Conservation (phyloP, 2,113 vertebrate genomes). For the Phoenicopterus ruber region DNA sequence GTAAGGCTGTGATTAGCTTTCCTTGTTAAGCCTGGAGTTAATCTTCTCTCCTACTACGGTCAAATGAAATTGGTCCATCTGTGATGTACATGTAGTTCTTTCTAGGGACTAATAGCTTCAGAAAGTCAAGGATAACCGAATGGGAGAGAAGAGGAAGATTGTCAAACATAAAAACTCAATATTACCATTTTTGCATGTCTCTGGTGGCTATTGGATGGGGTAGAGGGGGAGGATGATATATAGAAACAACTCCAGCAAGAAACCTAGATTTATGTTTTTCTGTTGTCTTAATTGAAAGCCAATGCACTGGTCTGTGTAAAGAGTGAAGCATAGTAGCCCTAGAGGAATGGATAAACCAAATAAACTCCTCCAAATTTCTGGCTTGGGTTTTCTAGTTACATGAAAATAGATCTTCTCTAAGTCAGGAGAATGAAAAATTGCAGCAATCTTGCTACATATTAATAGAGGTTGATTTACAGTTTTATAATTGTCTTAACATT, state of each 20-base stretch:
- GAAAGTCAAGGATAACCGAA: not conserved
- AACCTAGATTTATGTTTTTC: not conserved
- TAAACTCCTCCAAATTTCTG: not conserved
- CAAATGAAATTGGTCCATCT: not conserved
- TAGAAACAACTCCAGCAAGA: not conserved
- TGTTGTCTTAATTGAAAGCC: constrained; percentile 6
- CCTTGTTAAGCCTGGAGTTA: not conserved
- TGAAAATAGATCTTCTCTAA: constrained; percentile 1
- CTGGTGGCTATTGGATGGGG: not conserved
- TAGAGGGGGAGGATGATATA: not conserved
- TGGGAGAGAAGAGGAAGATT: not conserved
- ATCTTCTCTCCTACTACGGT: not conserved
- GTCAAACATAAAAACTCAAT: not conserved
- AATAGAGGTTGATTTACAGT: not conserved
- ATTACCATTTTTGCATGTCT: not conserved
- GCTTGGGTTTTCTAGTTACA: not conserved
- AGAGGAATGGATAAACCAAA: constrained; percentile 2
- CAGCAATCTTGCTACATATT: not conserved
- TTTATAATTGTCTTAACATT: not conserved
- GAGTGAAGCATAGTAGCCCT: not conserved
- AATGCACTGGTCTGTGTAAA: not conserved
- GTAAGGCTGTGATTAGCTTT: not conserved
- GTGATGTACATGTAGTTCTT: not conserved
- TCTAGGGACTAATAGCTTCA: not conserved
- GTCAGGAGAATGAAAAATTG: not conserved